Percentiles rank a stretch among this genome's conserved stretches.
phyloP scores from a whole-genome alignment of 2,797 vertebrate species.

The Coilia nasus region DNA sequence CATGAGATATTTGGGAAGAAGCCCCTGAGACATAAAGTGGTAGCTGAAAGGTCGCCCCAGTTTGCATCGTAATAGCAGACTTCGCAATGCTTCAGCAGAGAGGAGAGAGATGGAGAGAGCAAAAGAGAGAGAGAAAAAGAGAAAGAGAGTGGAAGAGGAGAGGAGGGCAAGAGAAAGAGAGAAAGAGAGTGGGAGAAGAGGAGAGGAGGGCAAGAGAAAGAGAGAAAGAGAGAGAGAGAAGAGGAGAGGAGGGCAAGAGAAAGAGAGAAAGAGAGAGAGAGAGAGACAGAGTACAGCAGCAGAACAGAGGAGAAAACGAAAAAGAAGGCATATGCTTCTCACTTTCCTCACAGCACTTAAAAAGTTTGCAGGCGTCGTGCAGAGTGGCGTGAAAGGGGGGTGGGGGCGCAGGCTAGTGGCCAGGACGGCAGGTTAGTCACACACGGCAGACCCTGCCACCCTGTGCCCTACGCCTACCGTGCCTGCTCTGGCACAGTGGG shows the following conservation, averaged over 20 bases:
- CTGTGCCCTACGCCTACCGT: neutral
- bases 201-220: constrained; percentile 16
- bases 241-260: neutral
- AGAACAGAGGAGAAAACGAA: constrained; percentile 17
- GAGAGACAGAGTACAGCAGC: neutral
- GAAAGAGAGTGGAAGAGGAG: too few species aligned
- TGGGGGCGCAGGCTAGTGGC: neutral
- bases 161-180: too few species aligned
- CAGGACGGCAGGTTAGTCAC: too few species aligned
- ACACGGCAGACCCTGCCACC: neutral
- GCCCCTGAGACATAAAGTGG: constrained; percentile 54
- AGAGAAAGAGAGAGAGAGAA: constrained; percentile 22
- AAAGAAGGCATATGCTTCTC: neutral
- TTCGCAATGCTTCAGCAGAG: constrained; percentile 27
- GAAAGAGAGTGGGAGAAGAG: too few species aligned
- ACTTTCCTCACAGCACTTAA: constrained; percentile 13
- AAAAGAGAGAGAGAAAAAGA: too few species aligned
- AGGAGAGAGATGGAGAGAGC: constrained; percentile 5
- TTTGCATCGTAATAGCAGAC: constrained; percentile 64
- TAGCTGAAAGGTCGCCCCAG: constrained; percentile 63
- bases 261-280: neutral
- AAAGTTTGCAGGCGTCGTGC: neutral
- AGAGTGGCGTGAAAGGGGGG: neutral
- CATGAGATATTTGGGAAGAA: constrained; percentile 28
- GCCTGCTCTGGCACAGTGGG: neutral